These are phyloP conservation scores for Lepas anatifera DNA, from an alignment of 2,888 invertebrate species.

Conservation along the genomic window DNA sequence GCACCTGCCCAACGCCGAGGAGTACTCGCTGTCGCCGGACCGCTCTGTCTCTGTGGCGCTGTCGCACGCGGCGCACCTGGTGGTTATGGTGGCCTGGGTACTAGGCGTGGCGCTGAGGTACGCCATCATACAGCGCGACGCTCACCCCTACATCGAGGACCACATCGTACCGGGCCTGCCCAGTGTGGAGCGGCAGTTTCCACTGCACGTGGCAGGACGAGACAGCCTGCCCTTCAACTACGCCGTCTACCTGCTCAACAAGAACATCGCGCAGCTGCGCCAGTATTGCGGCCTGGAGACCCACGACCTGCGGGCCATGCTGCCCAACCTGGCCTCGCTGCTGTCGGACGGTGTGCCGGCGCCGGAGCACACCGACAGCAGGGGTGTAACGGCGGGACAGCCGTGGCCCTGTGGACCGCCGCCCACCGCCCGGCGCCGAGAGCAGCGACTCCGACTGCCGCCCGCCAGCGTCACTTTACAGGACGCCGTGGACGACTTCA, in stretches of 20 bases:
- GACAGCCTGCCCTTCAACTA: conserved; percentile 45
- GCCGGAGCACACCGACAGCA: neutral
- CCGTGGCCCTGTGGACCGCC: neutral
- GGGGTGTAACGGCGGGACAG: neutral
- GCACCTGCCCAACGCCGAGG: conserved; percentile 2
- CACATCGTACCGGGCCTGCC: conserved; percentile 1
- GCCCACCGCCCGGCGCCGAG: neutral
- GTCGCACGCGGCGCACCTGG: conserved; percentile 21
- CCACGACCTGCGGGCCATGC: conserved; percentile 58
- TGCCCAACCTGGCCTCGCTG: conserved; percentile 53
- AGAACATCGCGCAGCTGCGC: conserved; percentile 82
- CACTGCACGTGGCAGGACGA: conserved; percentile 20
- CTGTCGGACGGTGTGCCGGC: conserved; percentile 13
- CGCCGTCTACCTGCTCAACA: conserved; percentile 74
- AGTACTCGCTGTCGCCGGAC: neutral
- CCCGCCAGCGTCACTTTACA: neutral
- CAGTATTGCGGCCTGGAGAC: conserved; percentile 62
- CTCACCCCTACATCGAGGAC: neutral
- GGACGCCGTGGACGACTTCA: neutral
- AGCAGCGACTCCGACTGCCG: neutral
- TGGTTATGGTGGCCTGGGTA: conserved; percentile 22
- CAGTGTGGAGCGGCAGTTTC: conserved; percentile 15
- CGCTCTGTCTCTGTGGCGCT: conserved; percentile 17
- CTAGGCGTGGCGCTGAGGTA: conserved; percentile 21
- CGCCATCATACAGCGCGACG: neutral